Evolutionary conservation across 1,140 invertebrate genomes (phyloP), one percentile per base, ranked within the genome.

Genomic region (Cherax destructor): DNA sequence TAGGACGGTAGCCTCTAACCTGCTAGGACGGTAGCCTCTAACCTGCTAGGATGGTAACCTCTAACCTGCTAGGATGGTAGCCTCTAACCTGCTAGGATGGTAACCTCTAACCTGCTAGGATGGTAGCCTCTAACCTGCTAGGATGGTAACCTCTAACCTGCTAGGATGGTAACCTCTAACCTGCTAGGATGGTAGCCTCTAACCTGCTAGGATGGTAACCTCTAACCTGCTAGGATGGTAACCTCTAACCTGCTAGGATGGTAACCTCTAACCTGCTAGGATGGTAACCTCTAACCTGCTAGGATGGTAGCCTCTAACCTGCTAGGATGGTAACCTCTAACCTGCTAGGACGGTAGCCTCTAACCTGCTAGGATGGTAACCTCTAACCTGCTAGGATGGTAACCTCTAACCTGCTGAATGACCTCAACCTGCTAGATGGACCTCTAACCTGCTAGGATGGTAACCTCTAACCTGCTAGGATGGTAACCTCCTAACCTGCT

Each of bases 31-130:
- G n/a, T n/a, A n/a, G n/a, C n/a, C n/a, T n/a, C n/a, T n/a, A n/a
- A n/a, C n/a, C n/a, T n/a, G 30, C 30, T 41, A 41, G 30, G 30
- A 41, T 41, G 30, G 30, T 56, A 65, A 41, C 59, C 24, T 88
- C 86, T 88, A 88, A 88, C 86, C 76, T 79, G 13, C 86, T 59
- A 10, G 86, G n/a, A n/a, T n/a, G n/a, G n/a, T n/a, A n/a, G n/a
- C n/a, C n/a, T n/a, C n/a, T n/a, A n/a, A n/a, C n/a, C n/a, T n/a
- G 30, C 30, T 41, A 41, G 30, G 30, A 41, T 41, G 30, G 30
- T 56, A 65, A 41, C 59, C 24, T 88, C 86, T 88, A 88, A 88
- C 86, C 76, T 79, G 13, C 86, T 59, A 10, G 86, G n/a, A n/a
- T n/a, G n/a, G n/a, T n/a, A n/a, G n/a, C n/a, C n/a, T n/a, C n/a